Evolutionary conservation across 2,797 vertebrate species (phyloP), one percentile per base, ranked within the genome.

Genomic region (Girardinus metallicus): DNA sequence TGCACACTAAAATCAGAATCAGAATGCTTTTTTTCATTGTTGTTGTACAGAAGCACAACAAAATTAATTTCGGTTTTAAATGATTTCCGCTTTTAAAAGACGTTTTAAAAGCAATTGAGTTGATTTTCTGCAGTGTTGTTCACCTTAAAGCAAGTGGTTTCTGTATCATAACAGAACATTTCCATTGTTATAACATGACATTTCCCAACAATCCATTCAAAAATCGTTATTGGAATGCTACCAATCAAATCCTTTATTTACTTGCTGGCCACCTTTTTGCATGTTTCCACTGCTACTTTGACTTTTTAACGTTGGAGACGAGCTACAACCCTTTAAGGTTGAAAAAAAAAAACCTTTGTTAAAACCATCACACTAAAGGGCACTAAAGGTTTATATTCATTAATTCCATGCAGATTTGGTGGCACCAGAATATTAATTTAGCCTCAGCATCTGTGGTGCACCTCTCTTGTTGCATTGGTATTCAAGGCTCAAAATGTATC

Each of bases 361-460:
- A 36, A 75, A 77, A 78, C 70, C 72, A 76, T 68, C 51, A 36
- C 1, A 6, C 26, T 78, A 26, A 12, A 47, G 15, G 75, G 71
- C 43, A 73, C 60, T 57, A 78, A 77, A 79, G 31, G 73, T 55
- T 75, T 26, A 78, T 60, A 90, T 85, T 89, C 81, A 91, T 75
- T 79, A 68, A 86, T 87, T 81, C 39, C 18, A 80, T 80, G 83
- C 73, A 79, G 64, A 87, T 82, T 78, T 43, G 43, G 34, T 75
- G 78, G 55, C 74, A 74, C 15, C 44, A 43, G 80, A 86, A 81
- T 90, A 81, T 85, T 72, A 85, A 66, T 86, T 80, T 51, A 18
- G 46, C 70, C 55, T 84, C 76, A 71, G 81, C 41, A 73, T 73
- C 53, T 83, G 60, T 85, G 53, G 90, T 84, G 62, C 71, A 75